Evolutionary conservation across 2,888 invertebrate species (phyloP), one percentile per base, ranked within the genome.

Genomic region (Seira ritae): DNA sequence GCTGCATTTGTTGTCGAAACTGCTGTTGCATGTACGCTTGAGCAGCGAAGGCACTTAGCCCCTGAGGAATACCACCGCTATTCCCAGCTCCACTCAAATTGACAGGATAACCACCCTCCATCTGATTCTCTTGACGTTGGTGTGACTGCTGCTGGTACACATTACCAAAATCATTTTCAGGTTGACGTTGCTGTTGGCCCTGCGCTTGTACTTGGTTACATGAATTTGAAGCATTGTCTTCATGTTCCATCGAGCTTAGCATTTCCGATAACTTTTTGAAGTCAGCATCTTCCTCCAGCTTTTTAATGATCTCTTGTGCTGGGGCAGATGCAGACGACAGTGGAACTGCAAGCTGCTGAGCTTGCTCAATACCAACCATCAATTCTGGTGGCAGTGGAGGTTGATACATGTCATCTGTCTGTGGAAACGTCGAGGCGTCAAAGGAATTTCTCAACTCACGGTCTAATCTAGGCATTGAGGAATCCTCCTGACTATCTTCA

Each of bases 241-340:
- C 88, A 23, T 85, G 85, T 75, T 89, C 88, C 89, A 89, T 89
- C 0, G 89, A 89, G 3, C 87, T 87, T 15, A 89, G 67, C 86
- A 88, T 89, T 77, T 88, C 86, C 4, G 87, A 87, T 0, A 89
- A 65, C 60, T 89, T 86, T 50, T 88, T 86, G 76, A 88, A 89
- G 65, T 89, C 88, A 0, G 87, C 86, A 74, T 89, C 89, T 24
- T 89, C 89, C 70, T 89, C 89, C 22, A 86, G 60, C 66, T 84
- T 87, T 15, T 76, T 85, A 22, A 86, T 80, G 10, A 84, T 84
- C 24, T 85, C 85, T 42, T 74, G 71, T 0, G 76, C 65, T 15
- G 80, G 83, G 0, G 65, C 74, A 15, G 20, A n/a, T 0, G 55
- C 46, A 42, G 19, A 50, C 12, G 20, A 20, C 8, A 4, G 31